phyloP scores from a whole-genome alignment of 2,888 invertebrate species.

The Philaethria dido region DNA sequence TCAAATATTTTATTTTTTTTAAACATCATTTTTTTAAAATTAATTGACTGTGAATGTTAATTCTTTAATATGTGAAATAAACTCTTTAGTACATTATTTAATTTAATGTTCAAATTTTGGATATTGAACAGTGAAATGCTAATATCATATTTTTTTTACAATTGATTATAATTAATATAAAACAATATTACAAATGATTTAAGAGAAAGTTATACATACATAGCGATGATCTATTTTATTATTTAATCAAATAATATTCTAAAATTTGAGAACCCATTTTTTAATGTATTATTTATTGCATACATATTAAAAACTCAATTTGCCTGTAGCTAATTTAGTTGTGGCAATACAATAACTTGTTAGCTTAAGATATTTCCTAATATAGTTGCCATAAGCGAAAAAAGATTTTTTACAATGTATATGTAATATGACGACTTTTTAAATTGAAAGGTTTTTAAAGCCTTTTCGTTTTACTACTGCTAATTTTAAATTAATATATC shows the following conservation, averaged over 20 bases:
- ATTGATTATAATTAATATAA: not conserved
- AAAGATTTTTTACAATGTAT: not conserved
- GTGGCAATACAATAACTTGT: conserved; percentile 35
- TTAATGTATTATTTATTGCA: conserved; percentile 5
- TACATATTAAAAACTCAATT: conserved; percentile 3
- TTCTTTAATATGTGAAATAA: too few relatives aligned
- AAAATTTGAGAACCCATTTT: not conserved
- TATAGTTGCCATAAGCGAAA: conserved; percentile 51
- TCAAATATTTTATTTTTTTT: not conserved
- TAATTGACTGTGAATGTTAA: not conserved
- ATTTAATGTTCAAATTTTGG: too few relatives aligned
- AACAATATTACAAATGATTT: not conserved
- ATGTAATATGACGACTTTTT: conserved; percentile 1
- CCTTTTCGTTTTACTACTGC: not conserved
- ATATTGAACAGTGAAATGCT: too few relatives aligned
- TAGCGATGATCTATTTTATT: not conserved
- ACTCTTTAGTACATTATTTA: too few relatives aligned
- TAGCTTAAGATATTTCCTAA: conserved; percentile 47
- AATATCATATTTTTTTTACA: too few relatives aligned
- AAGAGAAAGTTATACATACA: not conserved
- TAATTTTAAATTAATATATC: too few relatives aligned
- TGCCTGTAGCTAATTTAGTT: conserved; percentile 19
- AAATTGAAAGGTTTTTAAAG: not conserved
- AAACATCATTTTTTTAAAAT: too few relatives aligned
- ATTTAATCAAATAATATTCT: not conserved